Base-by-base conservation (phyloP, 2,888 invertebrate genomes). In the Ormyrus pomaceus region DNA sequence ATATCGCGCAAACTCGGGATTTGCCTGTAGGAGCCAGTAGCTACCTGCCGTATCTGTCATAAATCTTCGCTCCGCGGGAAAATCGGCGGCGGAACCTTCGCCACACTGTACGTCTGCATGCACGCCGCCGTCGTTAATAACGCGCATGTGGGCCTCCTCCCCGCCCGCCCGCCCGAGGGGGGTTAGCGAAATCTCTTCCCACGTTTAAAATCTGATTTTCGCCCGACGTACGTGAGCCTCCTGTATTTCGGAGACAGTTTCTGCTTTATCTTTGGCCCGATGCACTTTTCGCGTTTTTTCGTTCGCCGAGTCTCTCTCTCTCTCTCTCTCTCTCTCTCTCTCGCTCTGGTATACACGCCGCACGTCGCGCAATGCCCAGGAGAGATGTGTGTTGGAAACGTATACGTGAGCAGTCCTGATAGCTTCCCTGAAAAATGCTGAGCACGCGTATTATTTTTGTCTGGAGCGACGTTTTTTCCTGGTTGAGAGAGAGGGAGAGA, bases 381-480 rank as follows among this genome's bases (percentile, higher is more conserved):
- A 69, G 76, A 59, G 58, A 62, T 53, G 50, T 58, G 64, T 80
- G 62, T 56, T 19, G 19, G 19, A 19, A 19, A 69, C 53, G 51
- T 56, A 45, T 62, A 56, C 50, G 65, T 59, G 68, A 73, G 58
- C 64, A 69, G 45, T 80, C 45, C 72, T 66, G 62, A 80, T 72
- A 76, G 65, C 62, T 66, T 62, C n/a, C 46, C 62, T 72, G 77
- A 76, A 72, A 77, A 80, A 80, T 80, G 80, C 80, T 64, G 73
- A 80, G 76, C 80, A 76, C 72, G 69, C 62, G 71, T 62, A 80
- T 80, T 77, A 80, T 80, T 77, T 77, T 77, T 58, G 62, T 77
- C 66, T 50, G 50, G 61, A 10, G 73, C 13, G 19, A 8, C 75
- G 7, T 73, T 64, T 73, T 48, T 56, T 45, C 72, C 55, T 59